A percentile compares a stretch with the other conserved stretches of the same genome.
These are phyloP conservation scores for Caenorhabditis macrosperma DNA, from an alignment of 2,888 invertebrate species.

Conservation along the genomic window DNA sequence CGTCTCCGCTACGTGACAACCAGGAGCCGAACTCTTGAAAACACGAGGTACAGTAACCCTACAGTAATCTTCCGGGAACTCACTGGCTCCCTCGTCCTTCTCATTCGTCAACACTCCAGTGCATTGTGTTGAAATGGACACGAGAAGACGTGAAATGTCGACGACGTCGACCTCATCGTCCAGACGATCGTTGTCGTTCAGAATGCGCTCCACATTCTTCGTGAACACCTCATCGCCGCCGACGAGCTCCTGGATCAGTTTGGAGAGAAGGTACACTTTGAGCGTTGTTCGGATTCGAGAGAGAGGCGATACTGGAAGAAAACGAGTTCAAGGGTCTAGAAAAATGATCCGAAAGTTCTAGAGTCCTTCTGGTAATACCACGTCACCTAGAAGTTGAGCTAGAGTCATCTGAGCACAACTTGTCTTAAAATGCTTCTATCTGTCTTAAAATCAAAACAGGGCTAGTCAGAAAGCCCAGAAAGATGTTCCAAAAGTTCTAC, in stretches of 20 bases:
- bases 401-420: too few relatives aligned
- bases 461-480: too few relatives aligned
- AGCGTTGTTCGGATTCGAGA: constrained; percentile 71
- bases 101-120: constrained; percentile 33
- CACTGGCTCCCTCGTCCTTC: constrained; percentile 56
- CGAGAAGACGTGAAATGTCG: constrained; percentile 74
- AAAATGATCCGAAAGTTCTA: too few relatives aligned
- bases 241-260: constrained; percentile 70
- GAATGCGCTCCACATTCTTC: constrained; percentile 7
- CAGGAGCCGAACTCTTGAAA: constrained; percentile 53
- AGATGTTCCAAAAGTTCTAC: too few relatives aligned
- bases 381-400: too few relatives aligned
- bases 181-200: constrained; percentile 27
- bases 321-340: too few relatives aligned
- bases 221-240: constrained; percentile 47
- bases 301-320: constrained; percentile 70
- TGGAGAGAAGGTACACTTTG: constrained; percentile 73
- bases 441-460: too few relatives aligned
- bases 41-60: not conserved
- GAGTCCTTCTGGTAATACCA: too few relatives aligned
- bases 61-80: not conserved
- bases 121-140: constrained; percentile 70
- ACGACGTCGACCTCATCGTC: constrained; percentile 67
- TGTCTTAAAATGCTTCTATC: too few relatives aligned
- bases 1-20: constrained; percentile 68